Evolutionary conservation across 2,797 vertebrate species (phyloP).

Genomic region (Enteromius afrohamiltoni): DNA sequence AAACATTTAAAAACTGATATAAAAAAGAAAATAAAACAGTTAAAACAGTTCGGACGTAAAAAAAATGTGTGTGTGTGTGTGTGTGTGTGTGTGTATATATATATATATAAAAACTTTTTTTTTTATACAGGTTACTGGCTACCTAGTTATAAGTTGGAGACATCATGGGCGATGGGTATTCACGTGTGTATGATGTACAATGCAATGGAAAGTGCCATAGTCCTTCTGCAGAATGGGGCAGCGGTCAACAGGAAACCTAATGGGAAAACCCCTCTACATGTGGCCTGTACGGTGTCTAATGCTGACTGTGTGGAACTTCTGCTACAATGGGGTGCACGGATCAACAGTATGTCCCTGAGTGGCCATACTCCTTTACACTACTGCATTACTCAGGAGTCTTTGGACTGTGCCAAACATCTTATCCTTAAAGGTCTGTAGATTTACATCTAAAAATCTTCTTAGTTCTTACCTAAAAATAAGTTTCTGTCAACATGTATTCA

Average conservation of each 20-base stretch:
- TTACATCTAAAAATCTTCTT: not conserved
- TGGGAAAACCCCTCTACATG: constrained; percentile 92
- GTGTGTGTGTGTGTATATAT: too few species aligned
- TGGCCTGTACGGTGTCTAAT: constrained; percentile 87
- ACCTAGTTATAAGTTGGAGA: constrained; percentile 91
- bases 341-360: constrained; percentile 87
- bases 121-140: constrained; percentile 88
- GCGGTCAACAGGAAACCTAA: constrained; percentile 90
- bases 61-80: too few species aligned
- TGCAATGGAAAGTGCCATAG: constrained; percentile 83
- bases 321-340: constrained; percentile 83
- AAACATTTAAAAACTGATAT: too few species aligned
- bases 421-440: constrained; percentile 83
- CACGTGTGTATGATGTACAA: constrained; percentile 91
- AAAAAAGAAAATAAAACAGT: too few species aligned
- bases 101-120: too few species aligned
- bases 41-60: too few species aligned
- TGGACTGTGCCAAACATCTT: constrained; percentile 88
- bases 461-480: not conserved
- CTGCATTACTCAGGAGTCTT: constrained; percentile 83
- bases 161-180: constrained; percentile 92
- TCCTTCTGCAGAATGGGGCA: constrained; percentile 87
- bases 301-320: constrained; percentile 85
- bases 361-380: constrained; percentile 89
- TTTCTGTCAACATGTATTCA: not conserved